These are phyloP conservation scores for Eilema sororculum DNA, from an alignment of 2,888 invertebrate species.

Conservation along the genomic window DNA sequence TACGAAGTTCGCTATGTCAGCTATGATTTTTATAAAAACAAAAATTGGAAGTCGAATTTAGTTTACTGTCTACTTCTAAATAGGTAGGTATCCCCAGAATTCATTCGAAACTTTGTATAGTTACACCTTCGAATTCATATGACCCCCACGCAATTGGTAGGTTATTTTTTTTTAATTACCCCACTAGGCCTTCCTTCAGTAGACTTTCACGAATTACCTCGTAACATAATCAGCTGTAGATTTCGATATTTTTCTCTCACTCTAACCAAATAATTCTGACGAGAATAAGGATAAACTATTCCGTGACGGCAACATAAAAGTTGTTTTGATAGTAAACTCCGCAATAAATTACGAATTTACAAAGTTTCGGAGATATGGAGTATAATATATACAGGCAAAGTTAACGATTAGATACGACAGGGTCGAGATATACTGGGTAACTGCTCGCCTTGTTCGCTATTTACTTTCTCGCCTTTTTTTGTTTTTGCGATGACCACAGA, in stretches of 20 bases:
- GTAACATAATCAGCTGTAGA: conserved; percentile 5
- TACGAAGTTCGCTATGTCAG: no score
- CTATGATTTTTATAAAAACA: no score
- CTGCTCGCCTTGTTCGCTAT: conserved; percentile 1
- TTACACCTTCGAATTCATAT: no score
- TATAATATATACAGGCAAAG: conserved; percentile 18
- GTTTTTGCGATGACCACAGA: background rate
- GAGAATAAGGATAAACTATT: conserved; percentile 21
- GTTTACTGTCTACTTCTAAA: no score
- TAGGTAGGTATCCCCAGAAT: no score
- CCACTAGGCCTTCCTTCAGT: background rate
- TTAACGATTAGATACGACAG: conserved; percentile 17
- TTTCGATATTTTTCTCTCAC: background rate
- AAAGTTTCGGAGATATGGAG: conserved; percentile 19
- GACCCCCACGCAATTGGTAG: no score
- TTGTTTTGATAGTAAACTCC: conserved; percentile 21
- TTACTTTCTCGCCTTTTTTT: background rate
- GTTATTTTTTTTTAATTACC: no score
- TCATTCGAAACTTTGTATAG: no score
- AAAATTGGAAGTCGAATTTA: no score
- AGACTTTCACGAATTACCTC: background rate
- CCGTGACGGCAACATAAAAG: conserved; percentile 26
- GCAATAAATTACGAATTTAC: conserved; percentile 34
- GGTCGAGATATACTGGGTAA: conserved; percentile 10
- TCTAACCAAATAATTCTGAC: conserved; percentile 21